Evolutionary conservation across 2,888 invertebrate species (phyloP).

Genomic region (Blastobasis lacticolella): DNA sequence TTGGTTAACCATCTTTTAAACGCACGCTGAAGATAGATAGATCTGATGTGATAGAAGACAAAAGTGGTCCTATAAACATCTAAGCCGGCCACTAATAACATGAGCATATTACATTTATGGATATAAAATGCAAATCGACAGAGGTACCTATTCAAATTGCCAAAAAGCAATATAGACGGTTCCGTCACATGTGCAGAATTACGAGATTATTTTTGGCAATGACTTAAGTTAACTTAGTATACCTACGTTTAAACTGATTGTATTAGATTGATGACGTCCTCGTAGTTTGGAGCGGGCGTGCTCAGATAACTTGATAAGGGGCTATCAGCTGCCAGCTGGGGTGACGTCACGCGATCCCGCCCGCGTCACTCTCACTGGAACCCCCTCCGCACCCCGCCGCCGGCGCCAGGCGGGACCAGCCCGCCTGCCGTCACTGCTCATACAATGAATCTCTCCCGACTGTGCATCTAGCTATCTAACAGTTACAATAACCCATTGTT

Average conservation of each 20-base stretch:
- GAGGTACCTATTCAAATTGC: conserved; percentile 10
- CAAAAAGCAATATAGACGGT: conserved; percentile 13
- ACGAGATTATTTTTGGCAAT: conserved; percentile 2
- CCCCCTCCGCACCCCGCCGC: conserved; percentile 9
- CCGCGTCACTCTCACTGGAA: conserved; percentile 40
- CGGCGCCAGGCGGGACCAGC: too few relatives aligned
- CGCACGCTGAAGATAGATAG: neutral
- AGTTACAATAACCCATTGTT: too few relatives aligned
- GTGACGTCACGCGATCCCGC: conserved; percentile 54
- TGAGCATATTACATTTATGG: conserved; percentile 17
- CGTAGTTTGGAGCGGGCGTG: conserved; percentile 1
- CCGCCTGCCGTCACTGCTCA: too few relatives aligned
- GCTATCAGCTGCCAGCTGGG: conserved; percentile 44
- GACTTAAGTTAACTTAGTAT: too few relatives aligned
- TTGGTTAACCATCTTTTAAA: conserved; percentile 9
- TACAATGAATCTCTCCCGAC: too few relatives aligned
- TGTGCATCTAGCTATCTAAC: too few relatives aligned
- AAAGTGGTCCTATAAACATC: conserved; percentile 35
- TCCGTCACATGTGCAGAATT: conserved; percentile 6
- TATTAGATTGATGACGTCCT: neutral
- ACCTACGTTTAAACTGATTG: neutral
- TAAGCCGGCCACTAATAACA: conserved; percentile 8
- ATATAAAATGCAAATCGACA: conserved; percentile 20
- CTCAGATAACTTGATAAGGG: conserved; percentile 25
- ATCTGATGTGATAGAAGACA: conserved; percentile 20